Evolutionary conservation across 2,888 invertebrate species (phyloP), one percentile per base, ranked within the genome.

Genomic region (Ametastegia equiseti): DNA sequence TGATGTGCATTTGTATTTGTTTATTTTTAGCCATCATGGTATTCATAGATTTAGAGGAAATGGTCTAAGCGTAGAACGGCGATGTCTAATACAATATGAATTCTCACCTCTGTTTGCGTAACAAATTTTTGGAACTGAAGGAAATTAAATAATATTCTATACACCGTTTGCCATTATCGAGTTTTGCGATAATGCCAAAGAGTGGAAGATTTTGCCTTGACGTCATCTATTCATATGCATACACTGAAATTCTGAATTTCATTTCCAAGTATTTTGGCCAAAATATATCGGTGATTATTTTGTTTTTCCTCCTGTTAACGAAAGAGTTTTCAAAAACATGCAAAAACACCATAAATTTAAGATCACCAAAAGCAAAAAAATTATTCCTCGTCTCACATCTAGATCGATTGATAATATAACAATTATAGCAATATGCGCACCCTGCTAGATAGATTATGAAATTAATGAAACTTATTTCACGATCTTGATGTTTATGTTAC

Each of bases 1-100:
- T 78, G 78, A 63, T 60, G 78, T 42, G 78, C 78, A 63, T 60
- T 60, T 78, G 15, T 78, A 42, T 19, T 57, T 78, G 39, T 36
- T 42, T 4, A 15, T 36, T 27, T 54, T 27, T 42, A 78, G 45
- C 60, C 47, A 60, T 78, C 78, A 54, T 45, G 78, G 78, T 78
- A 78, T 78, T 57, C 42, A 7, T 78, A 78, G 78, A 13, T 60
- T 42, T 13, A 63, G 50, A 60, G 23, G 60, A 60, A 78, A 57
- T 45, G 60, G 60, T 60, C 60, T 78, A 78, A 36, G 75, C 23
- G 11, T 75, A 36, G 54, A 57, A 75, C 36, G 15, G 54, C 54
- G 5, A 57, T 75, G 9, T 15, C 11, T 42, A 42, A 42, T 11
- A 13, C 13, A 47, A 57, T 23, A 30, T 13, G 36, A 36, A 23